These are phyloP conservation scores for Lepisosteus osseus DNA, from an alignment of 2,113 vertebrate species.

Conservation along the genomic window DNA sequence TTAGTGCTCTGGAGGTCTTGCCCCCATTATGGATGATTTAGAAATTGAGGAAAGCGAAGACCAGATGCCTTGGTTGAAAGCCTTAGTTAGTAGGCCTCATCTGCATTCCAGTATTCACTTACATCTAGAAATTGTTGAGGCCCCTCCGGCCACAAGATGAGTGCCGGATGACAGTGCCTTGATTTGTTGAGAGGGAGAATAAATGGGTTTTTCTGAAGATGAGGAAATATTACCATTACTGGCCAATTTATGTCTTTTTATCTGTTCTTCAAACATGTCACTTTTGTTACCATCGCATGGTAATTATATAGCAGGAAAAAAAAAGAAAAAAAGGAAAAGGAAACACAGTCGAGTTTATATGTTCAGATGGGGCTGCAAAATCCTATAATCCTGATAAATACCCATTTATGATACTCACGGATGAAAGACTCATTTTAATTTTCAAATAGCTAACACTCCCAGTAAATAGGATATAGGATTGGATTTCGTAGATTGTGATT, in stretches of 20 bases:
- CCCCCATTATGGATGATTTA: slow-evolving; percentile 99
- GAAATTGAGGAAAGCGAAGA: slow-evolving; percentile 82
- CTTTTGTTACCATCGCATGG: slow-evolving; percentile 97
- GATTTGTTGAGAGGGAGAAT: slow-evolving; percentile 99
- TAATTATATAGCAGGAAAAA: slow-evolving; percentile 84
- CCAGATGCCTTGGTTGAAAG: slow-evolving; percentile 74
- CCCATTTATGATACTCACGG: slow-evolving; percentile 85
- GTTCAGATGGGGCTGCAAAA: slow-evolving; percentile 84
- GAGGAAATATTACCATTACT: slow-evolving; percentile 99
- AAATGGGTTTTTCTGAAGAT: slow-evolving; percentile 99
- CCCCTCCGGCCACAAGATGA: slow-evolving; percentile 85
- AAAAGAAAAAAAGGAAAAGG: slow-evolving; percentile 47
- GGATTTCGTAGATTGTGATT: slow-evolving; percentile 89
- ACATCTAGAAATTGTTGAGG: slow-evolving; percentile 75
- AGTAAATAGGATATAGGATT: slow-evolving; percentile 91
- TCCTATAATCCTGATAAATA: slow-evolving; percentile 93
- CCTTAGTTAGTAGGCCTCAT: slow-evolving; percentile 76
- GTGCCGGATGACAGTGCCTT: slow-evolving; percentile 95
- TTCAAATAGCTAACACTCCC: slow-evolving; percentile 78
- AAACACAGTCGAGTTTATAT: slow-evolving; percentile 75
- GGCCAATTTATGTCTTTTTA: slow-evolving; percentile 99
- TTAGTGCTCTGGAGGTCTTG: slow-evolving; percentile 93
- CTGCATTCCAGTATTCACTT: slow-evolving; percentile 81
- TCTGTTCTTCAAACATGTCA: slow-evolving; percentile 99
- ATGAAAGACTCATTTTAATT: slow-evolving; percentile 97